Percentiles rank a stretch among this genome's conserved stretches.
phyloP scores from a whole-genome alignment of 2,888 invertebrate species.

The Plutella xylostella region DNA sequence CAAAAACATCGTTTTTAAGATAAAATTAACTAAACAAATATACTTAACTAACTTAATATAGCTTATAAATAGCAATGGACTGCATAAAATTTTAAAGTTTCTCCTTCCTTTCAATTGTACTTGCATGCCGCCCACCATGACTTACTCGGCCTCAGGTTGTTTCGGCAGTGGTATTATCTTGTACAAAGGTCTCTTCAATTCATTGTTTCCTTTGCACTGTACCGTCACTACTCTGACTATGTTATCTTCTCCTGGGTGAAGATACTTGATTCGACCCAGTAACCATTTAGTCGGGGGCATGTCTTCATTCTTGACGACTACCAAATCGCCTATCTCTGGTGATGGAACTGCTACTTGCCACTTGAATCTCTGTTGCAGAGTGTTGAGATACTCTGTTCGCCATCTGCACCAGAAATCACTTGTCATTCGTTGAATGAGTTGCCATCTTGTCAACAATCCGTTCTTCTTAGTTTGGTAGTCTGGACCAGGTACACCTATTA shows the following conservation, averaged over 20 bases:
- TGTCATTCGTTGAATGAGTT: constrained; percentile 19
- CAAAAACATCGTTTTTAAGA: too few relatives aligned
- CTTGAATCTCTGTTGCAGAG: constrained; percentile 19
- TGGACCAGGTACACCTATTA: constrained; percentile 12
- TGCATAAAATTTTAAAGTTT: too few relatives aligned
- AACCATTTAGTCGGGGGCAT: constrained; percentile 14
- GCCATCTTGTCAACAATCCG: constrained; percentile 18
- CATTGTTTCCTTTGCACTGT: not conserved
- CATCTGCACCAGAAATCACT: constrained; percentile 21
- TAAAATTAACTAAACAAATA: too few relatives aligned
- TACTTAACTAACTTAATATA: too few relatives aligned
- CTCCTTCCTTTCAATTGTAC: too few relatives aligned
- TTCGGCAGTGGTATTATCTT: constrained; percentile 7
- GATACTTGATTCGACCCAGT: constrained; percentile 8
- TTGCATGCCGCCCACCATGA: too few relatives aligned
- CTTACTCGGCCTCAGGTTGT: not conserved
- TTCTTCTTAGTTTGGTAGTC: constrained; percentile 8
- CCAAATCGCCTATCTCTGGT: constrained; percentile 16
- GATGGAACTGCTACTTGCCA: constrained; percentile 16
- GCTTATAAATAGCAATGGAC: too few relatives aligned
- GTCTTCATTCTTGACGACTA: constrained; percentile 14
- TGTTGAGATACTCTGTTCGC: constrained; percentile 21
- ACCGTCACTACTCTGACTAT: constrained; percentile 6
- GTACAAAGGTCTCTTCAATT: constrained; percentile 7
- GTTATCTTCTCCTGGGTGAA: constrained; percentile 10